A percentile compares a stretch with the other conserved stretches of the same genome.
phyloP scores from a whole-genome alignment of 2,888 invertebrate species.

The Orthosia cruda region DNA sequence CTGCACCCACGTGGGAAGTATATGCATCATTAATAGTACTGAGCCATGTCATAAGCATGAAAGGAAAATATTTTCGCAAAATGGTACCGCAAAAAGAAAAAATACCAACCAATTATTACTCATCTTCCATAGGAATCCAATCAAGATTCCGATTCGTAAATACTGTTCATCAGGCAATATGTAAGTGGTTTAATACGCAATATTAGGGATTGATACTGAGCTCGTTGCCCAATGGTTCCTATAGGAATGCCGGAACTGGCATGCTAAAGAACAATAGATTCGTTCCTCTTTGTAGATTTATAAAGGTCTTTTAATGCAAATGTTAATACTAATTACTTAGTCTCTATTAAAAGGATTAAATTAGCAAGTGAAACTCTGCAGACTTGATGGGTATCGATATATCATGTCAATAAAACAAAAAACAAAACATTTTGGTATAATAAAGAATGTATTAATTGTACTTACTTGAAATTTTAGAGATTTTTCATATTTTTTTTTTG shows the following conservation, averaged over 20 bases:
- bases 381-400: too few relatives aligned
- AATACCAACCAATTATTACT: conserved; percentile 12
- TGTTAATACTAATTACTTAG: too few relatives aligned
- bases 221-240: conserved; percentile 24
- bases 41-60: not conserved
- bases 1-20: too few relatives aligned
- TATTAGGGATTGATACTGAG: conserved; percentile 38
- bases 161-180: conserved; percentile 21
- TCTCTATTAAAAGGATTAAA: too few relatives aligned
- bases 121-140: conserved; percentile 24
- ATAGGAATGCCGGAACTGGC: conserved; percentile 2
- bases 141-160: conserved; percentile 25
- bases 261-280: conserved; percentile 8
- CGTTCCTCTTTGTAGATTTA: not conserved
- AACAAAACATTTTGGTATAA: too few relatives aligned
- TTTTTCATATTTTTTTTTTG: too few relatives aligned
- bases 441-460: too few relatives aligned
- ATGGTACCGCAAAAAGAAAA: not conserved
- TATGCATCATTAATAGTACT: too few relatives aligned
- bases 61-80: not conserved
- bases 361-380: too few relatives aligned
- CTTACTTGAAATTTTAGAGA: too few relatives aligned
- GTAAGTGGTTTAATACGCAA: conserved; percentile 27
- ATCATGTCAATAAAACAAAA: too few relatives aligned
- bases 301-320: not conserved